Evolutionary conservation across 2,888 invertebrate genomes (phyloP).

Genomic region (Lamellibrachia satsuma): DNA sequence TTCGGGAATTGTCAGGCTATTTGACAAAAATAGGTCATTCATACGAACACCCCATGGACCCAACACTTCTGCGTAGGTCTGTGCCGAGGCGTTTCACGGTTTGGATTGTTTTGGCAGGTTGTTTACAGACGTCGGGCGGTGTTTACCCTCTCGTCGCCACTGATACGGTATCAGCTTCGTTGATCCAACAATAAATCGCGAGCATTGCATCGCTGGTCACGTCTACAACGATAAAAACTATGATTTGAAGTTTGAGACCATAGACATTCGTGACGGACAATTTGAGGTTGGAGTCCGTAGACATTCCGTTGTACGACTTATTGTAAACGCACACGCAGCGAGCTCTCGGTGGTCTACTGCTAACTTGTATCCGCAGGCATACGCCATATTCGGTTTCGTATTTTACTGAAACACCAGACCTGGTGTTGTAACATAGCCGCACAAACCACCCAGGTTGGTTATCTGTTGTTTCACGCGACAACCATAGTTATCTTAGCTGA

Average conservation of each 20-base stretch:
- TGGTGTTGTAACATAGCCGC: not conserved
- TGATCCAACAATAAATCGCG: not conserved
- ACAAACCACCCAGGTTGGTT: not conserved
- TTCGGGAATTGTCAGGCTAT: not conserved
- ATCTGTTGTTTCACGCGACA: not conserved
- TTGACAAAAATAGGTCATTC: not conserved
- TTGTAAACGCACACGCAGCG: not conserved
- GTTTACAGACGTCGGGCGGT: not conserved
- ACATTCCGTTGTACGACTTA: not conserved
- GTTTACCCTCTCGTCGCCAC: not conserved
- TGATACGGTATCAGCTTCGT: not conserved
- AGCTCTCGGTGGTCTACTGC: not conserved
- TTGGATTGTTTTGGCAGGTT: constrained; percentile 5
- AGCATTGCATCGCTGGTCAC: not conserved
- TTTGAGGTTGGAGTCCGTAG: not conserved
- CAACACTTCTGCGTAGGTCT: not conserved
- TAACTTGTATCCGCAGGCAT: not conserved
- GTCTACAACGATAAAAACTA: not conserved
- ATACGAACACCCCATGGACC: not conserved
- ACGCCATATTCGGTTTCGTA: not conserved
- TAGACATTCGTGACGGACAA: not conserved
- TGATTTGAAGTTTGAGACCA: not conserved
- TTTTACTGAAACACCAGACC: not conserved
- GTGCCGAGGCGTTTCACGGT: not conserved
- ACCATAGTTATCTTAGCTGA: not conserved